Evolutionary conservation across 2,888 invertebrate species (phyloP).

Genomic region (Sicus ferrugineus): DNA sequence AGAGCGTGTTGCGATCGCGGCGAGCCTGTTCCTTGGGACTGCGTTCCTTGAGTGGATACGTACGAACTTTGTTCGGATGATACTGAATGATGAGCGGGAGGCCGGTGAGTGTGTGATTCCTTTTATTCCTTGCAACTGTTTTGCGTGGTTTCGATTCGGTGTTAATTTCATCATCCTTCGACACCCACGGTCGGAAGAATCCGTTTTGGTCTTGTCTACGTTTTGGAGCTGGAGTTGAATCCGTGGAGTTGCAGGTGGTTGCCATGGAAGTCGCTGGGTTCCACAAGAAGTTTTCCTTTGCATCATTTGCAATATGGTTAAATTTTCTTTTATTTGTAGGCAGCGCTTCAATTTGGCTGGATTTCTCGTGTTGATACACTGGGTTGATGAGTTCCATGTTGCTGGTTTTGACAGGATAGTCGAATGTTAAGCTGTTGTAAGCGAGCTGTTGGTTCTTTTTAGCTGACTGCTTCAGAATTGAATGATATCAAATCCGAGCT

Average conservation of each 20-base stretch:
- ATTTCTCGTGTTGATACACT: background rate
- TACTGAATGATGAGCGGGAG: conserved; percentile 34
- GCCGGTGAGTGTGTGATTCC: background rate
- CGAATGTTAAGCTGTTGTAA: too few species aligned
- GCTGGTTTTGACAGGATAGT: too few species aligned
- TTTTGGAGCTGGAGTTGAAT: conserved; percentile 38
- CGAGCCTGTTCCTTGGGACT: conserved; percentile 49
- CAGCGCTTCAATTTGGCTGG: background rate
- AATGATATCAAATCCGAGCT: background rate
- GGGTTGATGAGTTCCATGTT: background rate
- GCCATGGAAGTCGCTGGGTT: too few species aligned
- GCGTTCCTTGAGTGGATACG: conserved; percentile 41
- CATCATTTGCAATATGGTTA: background rate
- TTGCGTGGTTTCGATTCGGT: background rate
- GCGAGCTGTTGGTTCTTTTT: background rate
- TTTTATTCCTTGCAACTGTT: background rate
- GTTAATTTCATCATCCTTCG: conserved; percentile 33
- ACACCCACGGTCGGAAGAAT: conserved; percentile 49
- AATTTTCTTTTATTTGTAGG: conserved; percentile 13
- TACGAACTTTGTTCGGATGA: conserved; percentile 50
- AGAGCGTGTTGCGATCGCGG: conserved; percentile 51
- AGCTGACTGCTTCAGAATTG: background rate
- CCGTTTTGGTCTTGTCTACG: conserved; percentile 26
- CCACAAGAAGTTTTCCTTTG: background rate
- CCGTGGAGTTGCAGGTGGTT: background rate